Evolutionary conservation across 2,113 vertebrate genomes (phyloP).

Genomic region (Ranitomeya imitator): DNA sequence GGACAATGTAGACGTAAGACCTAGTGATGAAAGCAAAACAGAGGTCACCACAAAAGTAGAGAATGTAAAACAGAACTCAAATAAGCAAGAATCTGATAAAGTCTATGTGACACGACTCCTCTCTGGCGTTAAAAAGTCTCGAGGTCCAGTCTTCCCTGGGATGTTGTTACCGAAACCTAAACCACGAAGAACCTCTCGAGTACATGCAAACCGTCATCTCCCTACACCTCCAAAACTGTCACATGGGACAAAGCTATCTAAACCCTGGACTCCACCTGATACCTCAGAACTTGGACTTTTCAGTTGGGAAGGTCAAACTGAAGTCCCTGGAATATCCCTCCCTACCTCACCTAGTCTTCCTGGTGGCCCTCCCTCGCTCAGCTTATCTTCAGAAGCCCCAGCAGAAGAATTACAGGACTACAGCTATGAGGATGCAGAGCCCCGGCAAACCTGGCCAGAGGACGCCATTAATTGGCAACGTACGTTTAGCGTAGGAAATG

Average conservation of each 20-base stretch:
- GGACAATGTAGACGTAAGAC: not conserved
- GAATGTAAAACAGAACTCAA: slow-evolving; percentile 40
- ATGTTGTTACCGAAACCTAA: slow-evolving; percentile 84
- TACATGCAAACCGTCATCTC: slow-evolving; percentile 66
- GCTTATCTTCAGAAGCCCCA: slow-evolving; percentile 66
- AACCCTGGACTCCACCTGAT: slow-evolving; percentile 40
- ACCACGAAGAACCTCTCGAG: slow-evolving; percentile 74
- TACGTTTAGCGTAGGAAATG: slow-evolving; percentile 90
- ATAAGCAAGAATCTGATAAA: slow-evolving; percentile 72
- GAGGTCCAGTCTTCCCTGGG: slow-evolving; percentile 69
- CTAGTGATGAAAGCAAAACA: not conserved
- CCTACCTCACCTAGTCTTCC: slow-evolving; percentile 4
- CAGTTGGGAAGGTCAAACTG: slow-evolving; percentile 55
- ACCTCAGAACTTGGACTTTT: slow-evolving; percentile 53
- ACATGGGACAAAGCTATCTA: slow-evolving; percentile 3
- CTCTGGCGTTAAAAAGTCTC: slow-evolving; percentile 68
- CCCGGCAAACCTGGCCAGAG: slow-evolving; percentile 84
- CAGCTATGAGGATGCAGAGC: slow-evolving; percentile 84
- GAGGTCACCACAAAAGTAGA: slow-evolving; percentile 28
- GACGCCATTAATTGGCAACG: slow-evolving; percentile 97
- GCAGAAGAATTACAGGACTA: slow-evolving; percentile 86
- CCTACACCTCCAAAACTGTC: slow-evolving; percentile 33
- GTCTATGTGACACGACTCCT: slow-evolving; percentile 91
- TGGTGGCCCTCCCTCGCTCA: slow-evolving; percentile 41
- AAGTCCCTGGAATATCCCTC: slow-evolving; percentile 13